Percentiles rank a stretch among this genome's conserved stretches.
Conservation (phyloP, 2,113 vertebrate genomes). For the Chaetura pelagica region DNA sequence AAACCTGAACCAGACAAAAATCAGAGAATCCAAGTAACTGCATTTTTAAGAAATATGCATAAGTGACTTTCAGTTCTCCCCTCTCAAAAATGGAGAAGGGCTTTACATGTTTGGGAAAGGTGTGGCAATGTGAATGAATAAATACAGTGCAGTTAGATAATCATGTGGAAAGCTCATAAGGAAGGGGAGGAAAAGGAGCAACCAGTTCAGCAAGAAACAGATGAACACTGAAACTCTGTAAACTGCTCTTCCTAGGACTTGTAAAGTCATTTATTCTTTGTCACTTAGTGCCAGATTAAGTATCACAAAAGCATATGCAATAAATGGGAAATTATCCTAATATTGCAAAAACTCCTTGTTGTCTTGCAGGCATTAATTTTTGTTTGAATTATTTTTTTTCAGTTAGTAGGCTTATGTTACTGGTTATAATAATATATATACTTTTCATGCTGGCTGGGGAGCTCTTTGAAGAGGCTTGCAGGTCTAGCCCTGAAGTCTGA, state of each 20-base stretch:
- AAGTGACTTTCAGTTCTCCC: background rate
- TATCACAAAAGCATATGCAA: background rate
- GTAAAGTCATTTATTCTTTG: background rate
- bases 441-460: background rate
- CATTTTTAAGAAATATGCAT: background rate
- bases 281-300: background rate
- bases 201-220: background rate
- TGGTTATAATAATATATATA: background rate
- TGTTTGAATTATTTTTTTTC: background rate
- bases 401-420: background rate
- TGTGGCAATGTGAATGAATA: background rate
- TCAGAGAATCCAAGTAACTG: background rate
- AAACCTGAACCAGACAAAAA: background rate
- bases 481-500: background rate
- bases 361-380: background rate
- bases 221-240: background rate
- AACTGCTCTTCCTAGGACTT: background rate
- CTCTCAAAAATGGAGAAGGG: background rate
- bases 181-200: background rate
- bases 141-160: background rate
- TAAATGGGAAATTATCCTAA: background rate
- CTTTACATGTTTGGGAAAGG: background rate
- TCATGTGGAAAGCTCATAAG: background rate
- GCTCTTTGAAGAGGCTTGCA: background rate
- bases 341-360: background rate